Base-by-base conservation (phyloP, 2,797 vertebrate species). In the Poeciliopsis turneri region DNA sequence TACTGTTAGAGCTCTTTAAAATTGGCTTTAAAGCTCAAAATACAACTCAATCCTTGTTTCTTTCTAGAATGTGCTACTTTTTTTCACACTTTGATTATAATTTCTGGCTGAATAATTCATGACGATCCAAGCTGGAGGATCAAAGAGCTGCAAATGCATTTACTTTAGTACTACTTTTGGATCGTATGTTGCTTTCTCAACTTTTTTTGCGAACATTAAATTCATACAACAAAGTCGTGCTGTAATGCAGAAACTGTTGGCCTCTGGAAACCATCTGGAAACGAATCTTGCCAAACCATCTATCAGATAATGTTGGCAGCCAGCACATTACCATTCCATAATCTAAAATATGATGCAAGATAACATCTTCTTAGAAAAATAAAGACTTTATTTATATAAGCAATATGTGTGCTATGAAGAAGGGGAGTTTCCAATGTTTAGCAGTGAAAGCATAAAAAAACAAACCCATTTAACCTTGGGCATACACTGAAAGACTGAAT, bases 211-310 rank as follows among this genome's bases (percentile, higher is more conserved):
- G 46, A 57, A 49, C 13, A 77, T 46, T 30, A 43, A 28, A 72
- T 61, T 5, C 28, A 55, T 68, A 57, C 39, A 70, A 76, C 75
- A 43, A 3, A 79, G 81, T 74, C 43, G 25, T 51, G 61, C 72
- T 75, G 69, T 84, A 66, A 12, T 12, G 75, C 45, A 72, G 25
- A 53, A 86, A 80, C 78, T 70, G 72, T 23, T 4, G 71, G 83
- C 77, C 72, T 85, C 82, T 80, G 85, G 78, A 85, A 84, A 78
- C 81, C 89, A 83, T 89, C 82, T 80, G 79, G 83, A 79, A 86
- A 81, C 77, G 46, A 73, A 87, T 78, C 82, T 88, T 86, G 83
- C 84, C 87, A 84, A 79, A 70, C 72, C 18, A 47, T 72, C 78
- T 79, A 80, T 43, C 75, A 84, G 72, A 85, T 87, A 73, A 74